phyloP scores from a whole-genome alignment of 2,888 invertebrate species.

The Pheosia tremula region DNA sequence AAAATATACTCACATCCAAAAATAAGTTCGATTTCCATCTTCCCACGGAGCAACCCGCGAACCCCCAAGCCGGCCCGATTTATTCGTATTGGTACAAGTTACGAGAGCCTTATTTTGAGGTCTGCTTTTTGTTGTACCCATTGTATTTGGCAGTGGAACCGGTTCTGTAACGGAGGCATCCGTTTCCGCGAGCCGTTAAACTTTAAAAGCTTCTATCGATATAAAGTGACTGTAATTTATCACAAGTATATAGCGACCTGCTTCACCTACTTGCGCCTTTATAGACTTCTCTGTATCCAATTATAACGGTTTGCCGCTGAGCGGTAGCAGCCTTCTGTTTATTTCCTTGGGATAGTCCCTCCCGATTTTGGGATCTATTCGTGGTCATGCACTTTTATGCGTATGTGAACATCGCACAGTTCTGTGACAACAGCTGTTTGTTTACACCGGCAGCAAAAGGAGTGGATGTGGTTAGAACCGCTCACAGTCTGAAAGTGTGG shows the following conservation, averaged over 20 bases:
- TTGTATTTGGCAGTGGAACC: constrained; percentile 3
- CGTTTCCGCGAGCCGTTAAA: constrained; percentile 4
- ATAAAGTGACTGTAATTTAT: not conserved
- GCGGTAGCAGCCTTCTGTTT: not conserved
- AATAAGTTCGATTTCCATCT: not conserved
- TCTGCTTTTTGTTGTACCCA: constrained; percentile 1
- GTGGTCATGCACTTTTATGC: too few species aligned
- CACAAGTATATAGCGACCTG: not conserved
- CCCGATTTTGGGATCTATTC: too few species aligned
- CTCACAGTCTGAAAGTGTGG: too few species aligned
- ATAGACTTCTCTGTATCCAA: not conserved
- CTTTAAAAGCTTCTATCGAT: not conserved
- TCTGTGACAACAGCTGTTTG: too few species aligned
- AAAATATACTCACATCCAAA: not conserved
- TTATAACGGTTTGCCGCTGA: not conserved
- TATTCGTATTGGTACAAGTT: not conserved
- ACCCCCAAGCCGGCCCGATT: not conserved
- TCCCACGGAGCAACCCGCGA: not conserved
- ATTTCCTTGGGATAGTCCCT: too few species aligned
- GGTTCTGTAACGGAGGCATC: constrained; percentile 1
- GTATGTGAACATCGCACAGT: too few species aligned
- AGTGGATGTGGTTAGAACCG: too few species aligned
- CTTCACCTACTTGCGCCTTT: not conserved
- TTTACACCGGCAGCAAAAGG: too few species aligned
- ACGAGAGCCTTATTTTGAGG: not conserved